phyloP scores from a whole-genome alignment of 1,140 invertebrate species.

The Arion vulgaris region DNA sequence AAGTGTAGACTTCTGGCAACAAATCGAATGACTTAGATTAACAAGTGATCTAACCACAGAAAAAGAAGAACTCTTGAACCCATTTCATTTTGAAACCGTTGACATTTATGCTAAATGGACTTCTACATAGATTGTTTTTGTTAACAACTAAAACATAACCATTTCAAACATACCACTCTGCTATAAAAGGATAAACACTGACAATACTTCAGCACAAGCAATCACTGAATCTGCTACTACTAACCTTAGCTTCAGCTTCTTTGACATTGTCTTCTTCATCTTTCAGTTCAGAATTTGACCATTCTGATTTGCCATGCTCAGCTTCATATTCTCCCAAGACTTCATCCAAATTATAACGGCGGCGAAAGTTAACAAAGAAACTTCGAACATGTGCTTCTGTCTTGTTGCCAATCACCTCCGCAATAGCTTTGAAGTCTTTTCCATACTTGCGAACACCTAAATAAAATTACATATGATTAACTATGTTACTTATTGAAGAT shows the following conservation, averaged over 20 bases:
- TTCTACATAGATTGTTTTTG: no score
- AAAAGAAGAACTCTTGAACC: no score
- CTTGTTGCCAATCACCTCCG: conserved; percentile 95
- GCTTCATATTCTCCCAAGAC: conserved; percentile 90
- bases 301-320: conserved; percentile 78
- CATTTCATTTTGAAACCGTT: no score
- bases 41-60: no score
- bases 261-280: conserved; percentile 37
- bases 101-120: no score
- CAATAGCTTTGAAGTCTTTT: conserved; percentile 95
- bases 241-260: conserved; percentile 34
- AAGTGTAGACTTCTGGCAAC: no score
- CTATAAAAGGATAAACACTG: no score
- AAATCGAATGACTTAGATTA: no score
- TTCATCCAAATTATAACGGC: conserved; percentile 91
- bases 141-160: no score
- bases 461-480: conserved; percentile 28
- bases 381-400: conserved; percentile 91
- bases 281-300: conserved; percentile 21
- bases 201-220: background rate
- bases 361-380: conserved; percentile 92
- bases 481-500: no score
- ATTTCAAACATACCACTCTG: no score
- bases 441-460: conserved; percentile 90
- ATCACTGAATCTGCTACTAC: background rate